phyloP scores from a whole-genome alignment of 2,113 vertebrate genomes.

The Chionis minor region DNA sequence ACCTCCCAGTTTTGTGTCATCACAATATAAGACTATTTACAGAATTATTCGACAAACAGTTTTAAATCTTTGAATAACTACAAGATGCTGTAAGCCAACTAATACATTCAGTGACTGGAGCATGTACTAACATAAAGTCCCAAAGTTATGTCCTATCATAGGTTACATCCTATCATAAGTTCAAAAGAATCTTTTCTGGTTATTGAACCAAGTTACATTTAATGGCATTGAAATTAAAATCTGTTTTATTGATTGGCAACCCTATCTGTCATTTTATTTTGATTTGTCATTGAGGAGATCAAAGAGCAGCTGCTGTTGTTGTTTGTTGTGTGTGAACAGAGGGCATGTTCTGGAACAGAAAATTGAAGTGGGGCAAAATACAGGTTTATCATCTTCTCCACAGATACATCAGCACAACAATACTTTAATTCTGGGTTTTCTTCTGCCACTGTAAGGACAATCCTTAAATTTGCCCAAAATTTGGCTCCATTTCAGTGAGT shows the following conservation, averaged over 20 bases:
- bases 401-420: not conserved
- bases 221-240: not conserved
- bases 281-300: not conserved
- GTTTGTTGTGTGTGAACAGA: not conserved
- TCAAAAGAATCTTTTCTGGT: not conserved
- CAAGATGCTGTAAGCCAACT: not conserved
- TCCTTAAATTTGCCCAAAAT: not conserved
- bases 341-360: not conserved
- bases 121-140: not conserved
- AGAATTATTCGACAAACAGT: not conserved
- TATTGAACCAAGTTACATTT: not conserved
- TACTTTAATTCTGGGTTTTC: not conserved
- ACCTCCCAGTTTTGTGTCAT: too few species aligned
- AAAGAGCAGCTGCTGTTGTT: not conserved
- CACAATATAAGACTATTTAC: not conserved
- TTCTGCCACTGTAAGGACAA: not conserved
- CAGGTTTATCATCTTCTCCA: not conserved
- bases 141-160: not conserved
- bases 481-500: not conserved
- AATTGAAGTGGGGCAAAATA: not conserved
- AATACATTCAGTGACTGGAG: not conserved
- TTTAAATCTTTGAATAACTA: not conserved
- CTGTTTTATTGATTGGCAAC: not conserved
- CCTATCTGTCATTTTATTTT: not conserved
- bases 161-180: not conserved